Base-by-base conservation (phyloP, 2,113 vertebrate species). In the Tragelaphus imberbis region DNA sequence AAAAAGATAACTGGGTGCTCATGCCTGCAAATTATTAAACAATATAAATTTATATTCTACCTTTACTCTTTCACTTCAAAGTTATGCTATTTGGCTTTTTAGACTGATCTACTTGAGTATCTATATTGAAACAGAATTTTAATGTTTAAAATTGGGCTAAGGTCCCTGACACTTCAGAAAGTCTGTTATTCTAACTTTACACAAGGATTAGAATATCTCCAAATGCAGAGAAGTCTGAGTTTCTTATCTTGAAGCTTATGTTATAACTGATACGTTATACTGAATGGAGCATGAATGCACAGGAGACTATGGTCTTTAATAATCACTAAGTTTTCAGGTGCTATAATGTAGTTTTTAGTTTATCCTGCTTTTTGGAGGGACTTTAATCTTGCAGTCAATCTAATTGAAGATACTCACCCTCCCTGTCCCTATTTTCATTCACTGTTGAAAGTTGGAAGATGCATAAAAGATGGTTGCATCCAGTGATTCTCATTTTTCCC, bases 1-100 rank as follows among this genome's bases (percentile, higher is more conserved):
- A 97, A 96, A 96, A 96, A 90, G 17, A 85, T 97, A 94, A 98
- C 75, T 98, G 36, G 68, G 36, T 75, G 21, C 6, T 55, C 21
- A 65, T 87, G 21, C 51, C 40, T 96, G 14, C 10, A 94, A 93
- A 61, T 91, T 90, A 84, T 82, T 80, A 55, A 90, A 71, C 5
- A 87, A 90, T 91, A 59, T 84, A 51, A 79, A 95, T 86, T 68
- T 90, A 30, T 94, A 59, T 80, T 51, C 30, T 94, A 55, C n/a
- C 5, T 90, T 77, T 91, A 51, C 15, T 84, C 14, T 94, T 94
- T 6, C 14, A 53, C 58, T 68, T 95, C 5, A 93, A 55, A 88
- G 47, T 28, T 93, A 81, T 36, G 21, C 21, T 61, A 13, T 88
- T 61, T 63, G 77, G 5, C 1, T 13, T 90, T 68, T 5, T 12